These are phyloP conservation scores for Drosophila arawakana DNA, from an alignment of 1,140 invertebrate species.

Conservation along the genomic window DNA sequence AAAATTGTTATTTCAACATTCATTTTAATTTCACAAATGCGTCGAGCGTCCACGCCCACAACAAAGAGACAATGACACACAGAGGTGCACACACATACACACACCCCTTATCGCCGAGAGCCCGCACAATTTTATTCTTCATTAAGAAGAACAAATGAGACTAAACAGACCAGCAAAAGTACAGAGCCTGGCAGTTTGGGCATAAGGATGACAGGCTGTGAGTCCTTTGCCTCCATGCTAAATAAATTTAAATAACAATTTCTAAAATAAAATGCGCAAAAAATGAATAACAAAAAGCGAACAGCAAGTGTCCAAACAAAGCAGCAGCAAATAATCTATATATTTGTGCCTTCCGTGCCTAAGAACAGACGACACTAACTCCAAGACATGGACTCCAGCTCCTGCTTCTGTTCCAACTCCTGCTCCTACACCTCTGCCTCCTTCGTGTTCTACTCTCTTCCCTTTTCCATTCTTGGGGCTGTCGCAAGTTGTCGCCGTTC, in stretches of 20 bases:
- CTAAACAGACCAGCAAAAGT: slow-evolving; percentile 52
- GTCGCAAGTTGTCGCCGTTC: slow-evolving; percentile 69
- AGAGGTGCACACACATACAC: no score
- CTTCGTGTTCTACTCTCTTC: slow-evolving; percentile 5
- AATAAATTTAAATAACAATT: slow-evolving; percentile 80
- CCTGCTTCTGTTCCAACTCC: not conserved
- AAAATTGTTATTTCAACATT: slow-evolving; percentile 78
- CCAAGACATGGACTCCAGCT: slow-evolving; percentile 6
- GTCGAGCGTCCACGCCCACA: slow-evolving; percentile 24
- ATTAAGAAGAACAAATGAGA: slow-evolving; percentile 72
- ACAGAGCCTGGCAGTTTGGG: not conserved
- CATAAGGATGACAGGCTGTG: slow-evolving; percentile 15
- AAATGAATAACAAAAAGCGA: slow-evolving; percentile 35
- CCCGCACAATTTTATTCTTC: slow-evolving; percentile 74
- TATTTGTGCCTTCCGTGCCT: slow-evolving; percentile 50
- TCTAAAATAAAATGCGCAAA: slow-evolving; percentile 33
- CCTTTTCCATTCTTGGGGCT: slow-evolving; percentile 3
- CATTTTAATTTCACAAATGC: slow-evolving; percentile 77
- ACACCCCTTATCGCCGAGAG: slow-evolving; percentile 45
- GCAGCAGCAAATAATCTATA: slow-evolving; percentile 68
- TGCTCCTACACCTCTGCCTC: not conserved
- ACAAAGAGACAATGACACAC: slow-evolving; percentile 10
- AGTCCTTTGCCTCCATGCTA: slow-evolving; percentile 41
- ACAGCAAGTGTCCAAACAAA: slow-evolving; percentile 58
- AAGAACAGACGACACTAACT: slow-evolving; percentile 9